Percentiles rank a stretch among this genome's conserved stretches.
phyloP scores from a whole-genome alignment of 1,140 invertebrate species.

The Drosophila azteca region DNA sequence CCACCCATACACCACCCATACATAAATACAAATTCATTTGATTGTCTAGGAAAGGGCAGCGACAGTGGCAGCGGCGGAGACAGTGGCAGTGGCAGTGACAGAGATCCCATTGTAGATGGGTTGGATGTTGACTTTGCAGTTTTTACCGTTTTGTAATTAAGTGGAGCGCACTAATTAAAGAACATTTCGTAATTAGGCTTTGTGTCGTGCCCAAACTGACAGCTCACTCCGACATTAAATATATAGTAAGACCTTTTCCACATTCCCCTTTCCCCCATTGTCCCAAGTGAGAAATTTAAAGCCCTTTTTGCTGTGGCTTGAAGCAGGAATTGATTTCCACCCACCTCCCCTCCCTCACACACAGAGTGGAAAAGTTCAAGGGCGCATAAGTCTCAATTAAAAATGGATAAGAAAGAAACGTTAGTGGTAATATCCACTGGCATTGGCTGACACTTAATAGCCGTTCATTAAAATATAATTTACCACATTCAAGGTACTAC shows the following conservation, averaged over 20 bases:
- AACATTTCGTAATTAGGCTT: constrained; percentile 65
- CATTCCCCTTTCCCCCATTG: too few relatives aligned
- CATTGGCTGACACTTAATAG: constrained; percentile 48
- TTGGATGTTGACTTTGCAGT: constrained; percentile 49
- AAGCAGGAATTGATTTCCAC: constrained; percentile 53
- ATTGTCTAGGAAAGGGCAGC: constrained; percentile 40
- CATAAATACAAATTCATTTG: constrained; percentile 17
- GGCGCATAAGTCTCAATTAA: constrained; percentile 31
- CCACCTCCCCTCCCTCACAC: not conserved
- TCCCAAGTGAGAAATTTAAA: constrained; percentile 14
- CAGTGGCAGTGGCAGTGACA: not conserved
- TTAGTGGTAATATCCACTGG: constrained; percentile 23
- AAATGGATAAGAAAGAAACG: constrained; percentile 40
- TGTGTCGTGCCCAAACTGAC: constrained; percentile 38
- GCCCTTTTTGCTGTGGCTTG: not conserved
- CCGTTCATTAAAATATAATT: constrained; percentile 54
- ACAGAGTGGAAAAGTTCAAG: constrained; percentile 35
- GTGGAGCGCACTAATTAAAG: constrained; percentile 66
- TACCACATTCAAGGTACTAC: constrained; percentile 12
- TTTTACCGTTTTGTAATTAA: constrained; percentile 70
- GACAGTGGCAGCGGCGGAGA: not conserved
- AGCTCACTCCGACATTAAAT: not conserved
- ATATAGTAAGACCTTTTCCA: not conserved
- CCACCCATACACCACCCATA: constrained; percentile 1
- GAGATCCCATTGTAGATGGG: constrained; percentile 18